A percentile compares a stretch with the other conserved stretches of the same genome.
Evolutionary conservation across 2,888 invertebrate species (phyloP).

Genomic region (Iphiclides podalirius): DNA sequence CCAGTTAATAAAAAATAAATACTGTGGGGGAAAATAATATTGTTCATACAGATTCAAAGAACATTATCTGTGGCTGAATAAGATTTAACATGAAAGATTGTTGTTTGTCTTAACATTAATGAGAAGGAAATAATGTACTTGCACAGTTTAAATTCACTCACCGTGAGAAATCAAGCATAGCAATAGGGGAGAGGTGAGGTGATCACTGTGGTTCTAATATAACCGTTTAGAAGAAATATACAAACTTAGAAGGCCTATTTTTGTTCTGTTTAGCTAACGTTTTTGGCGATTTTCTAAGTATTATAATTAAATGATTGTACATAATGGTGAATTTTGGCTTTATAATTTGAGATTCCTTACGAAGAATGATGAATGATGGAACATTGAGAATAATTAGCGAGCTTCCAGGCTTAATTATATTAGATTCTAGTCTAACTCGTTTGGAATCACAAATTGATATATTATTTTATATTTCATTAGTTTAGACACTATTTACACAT

Average conservation of each 20-base stretch:
- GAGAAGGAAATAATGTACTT: no score
- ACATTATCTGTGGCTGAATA: no score
- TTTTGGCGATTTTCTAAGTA: not conserved
- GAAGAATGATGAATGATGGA: not conserved
- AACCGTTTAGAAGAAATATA: constrained; percentile 1
- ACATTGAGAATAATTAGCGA: not conserved
- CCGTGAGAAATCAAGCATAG: no score
- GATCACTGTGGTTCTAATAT: no score
- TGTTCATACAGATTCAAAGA: no score
- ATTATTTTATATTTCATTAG: not conserved
- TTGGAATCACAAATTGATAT: not conserved
- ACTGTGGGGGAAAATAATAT: no score
- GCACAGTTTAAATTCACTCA: no score
- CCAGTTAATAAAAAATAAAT: no score
- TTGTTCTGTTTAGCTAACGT: not conserved
- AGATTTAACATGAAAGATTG: no score
- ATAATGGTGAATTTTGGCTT: not conserved
- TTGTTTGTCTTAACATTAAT: no score
- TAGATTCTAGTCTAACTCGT: constrained; percentile 11
- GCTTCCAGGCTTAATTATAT: constrained; percentile 1
- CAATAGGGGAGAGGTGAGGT: no score
- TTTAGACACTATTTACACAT: not conserved
- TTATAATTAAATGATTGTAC: not conserved
- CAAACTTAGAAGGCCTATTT: not conserved
- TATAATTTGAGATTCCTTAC: constrained; percentile 3